Base-by-base conservation (phyloP, 2,888 invertebrate species). In the Lasioglossum figueresi region DNA sequence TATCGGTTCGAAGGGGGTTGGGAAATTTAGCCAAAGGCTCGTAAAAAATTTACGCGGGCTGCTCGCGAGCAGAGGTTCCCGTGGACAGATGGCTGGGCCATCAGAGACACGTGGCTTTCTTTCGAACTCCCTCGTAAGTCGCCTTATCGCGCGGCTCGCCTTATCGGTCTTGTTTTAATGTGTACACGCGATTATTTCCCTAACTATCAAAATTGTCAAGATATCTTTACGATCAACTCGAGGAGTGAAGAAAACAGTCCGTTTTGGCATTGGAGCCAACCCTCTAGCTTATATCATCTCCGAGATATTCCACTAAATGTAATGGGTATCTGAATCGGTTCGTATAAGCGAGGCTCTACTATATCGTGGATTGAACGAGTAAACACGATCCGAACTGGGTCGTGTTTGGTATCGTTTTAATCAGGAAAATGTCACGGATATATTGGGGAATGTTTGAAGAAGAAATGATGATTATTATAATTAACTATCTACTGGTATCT, bases 51-150 rank as follows among this genome's bases (percentile, higher is more conserved):
- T 72, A 66, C 80, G 37, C 71, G 80, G 43, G 4, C 45, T 23
- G 71, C 4, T n/a, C 27, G 56, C 56, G 31, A 52, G 16, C 52
- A 37, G 34, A 34, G 43, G 73, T 79, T 73, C 34, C n/a, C 79
- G 63, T 4, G 79, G 48, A 68, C 79, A 79, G 74, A 74, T 79
- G 79, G 74, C n/a, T 6, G 16, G 79, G 48, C 74, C 63, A 79
- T 82, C 80, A 59, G 40, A 8, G 79, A 48, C 77, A 70, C 71
- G 37, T 68, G 79, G 31, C 74, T 83, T 81, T 81, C 83, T 72
- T 72, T 27, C 40, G 63, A 31, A 66, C 37, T 81, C 45, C 76
- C 16, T n/a, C 19, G 34, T 70, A 74, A 70, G 74, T 40, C 72
- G 48, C 34, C 66, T 63, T 48, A 66, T 66, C 66, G 66, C 66